These are phyloP conservation scores for Argyrosomus regius DNA, from an alignment of 2,797 vertebrate genomes.

Conservation along the genomic window DNA sequence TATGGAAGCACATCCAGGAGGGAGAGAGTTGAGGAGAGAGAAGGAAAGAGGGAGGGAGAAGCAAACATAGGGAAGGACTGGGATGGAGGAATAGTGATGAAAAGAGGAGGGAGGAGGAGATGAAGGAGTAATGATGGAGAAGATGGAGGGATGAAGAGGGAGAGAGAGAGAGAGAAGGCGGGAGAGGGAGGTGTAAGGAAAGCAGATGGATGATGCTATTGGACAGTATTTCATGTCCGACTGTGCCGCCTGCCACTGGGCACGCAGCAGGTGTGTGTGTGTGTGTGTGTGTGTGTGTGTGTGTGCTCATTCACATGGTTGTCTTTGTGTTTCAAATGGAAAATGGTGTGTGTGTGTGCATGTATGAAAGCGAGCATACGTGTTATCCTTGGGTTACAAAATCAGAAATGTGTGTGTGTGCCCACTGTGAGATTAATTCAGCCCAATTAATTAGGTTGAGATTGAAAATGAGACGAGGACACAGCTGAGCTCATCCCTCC, in stretches of 20 bases:
- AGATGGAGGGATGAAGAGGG: constrained; percentile 45
- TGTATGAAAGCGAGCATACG: constrained; percentile 21
- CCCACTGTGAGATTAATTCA: constrained; percentile 86
- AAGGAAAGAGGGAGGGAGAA: neutral
- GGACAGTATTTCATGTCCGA: constrained; percentile 87
- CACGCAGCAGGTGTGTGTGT: constrained; percentile 65
- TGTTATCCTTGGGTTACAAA: constrained; percentile 59
- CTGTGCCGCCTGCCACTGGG: constrained; percentile 79
- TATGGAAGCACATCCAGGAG: neutral
- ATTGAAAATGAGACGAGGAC: constrained; percentile 85
- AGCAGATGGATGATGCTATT: constrained; percentile 85
- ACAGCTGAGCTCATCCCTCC: constrained; percentile 80
- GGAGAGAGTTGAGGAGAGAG: neutral
- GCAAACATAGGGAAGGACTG: neutral
- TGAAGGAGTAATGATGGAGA: constrained; percentile 54
- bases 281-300: constrained; percentile 14
- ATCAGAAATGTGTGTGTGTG: constrained; percentile 42
- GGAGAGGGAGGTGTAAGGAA: constrained; percentile 65
- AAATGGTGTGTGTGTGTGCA: constrained; percentile 29
- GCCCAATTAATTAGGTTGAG: constrained; percentile 86
- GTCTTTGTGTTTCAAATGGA: constrained; percentile 54
- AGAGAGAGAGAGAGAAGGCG: constrained; percentile 33
- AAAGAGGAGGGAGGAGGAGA: constrained; percentile 34
- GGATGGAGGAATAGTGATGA: constrained; percentile 33
- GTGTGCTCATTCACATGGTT: constrained; percentile 34